Evolutionary conservation across 2,888 invertebrate species (phyloP).

Genomic region (Itoplectis maculator): DNA sequence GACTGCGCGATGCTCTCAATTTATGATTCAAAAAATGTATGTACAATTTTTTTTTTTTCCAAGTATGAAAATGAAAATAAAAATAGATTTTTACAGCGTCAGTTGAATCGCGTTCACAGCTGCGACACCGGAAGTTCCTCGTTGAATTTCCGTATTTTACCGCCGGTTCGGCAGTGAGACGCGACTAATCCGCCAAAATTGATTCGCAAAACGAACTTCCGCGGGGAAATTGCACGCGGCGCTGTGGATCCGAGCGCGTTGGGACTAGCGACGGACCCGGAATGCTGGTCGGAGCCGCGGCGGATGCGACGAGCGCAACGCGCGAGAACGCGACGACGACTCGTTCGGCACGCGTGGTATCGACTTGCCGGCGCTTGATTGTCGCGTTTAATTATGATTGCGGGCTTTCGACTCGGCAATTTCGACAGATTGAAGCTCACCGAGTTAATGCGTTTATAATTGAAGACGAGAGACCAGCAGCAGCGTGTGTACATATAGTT

Average conservation of each 20-base stretch:
- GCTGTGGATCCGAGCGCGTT: neutral
- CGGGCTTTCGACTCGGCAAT: constrained; percentile 53
- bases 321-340: constrained; percentile 40
- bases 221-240: neutral
- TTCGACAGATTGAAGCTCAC: constrained; percentile 48
- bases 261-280: neutral
- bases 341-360: constrained; percentile 8
- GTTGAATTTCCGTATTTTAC: neutral
- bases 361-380: constrained; percentile 47
- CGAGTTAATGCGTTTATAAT: constrained; percentile 63
- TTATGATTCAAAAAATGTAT: too few relatives aligned
- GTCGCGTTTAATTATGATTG: constrained; percentile 61
- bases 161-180: neutral
- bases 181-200: neutral
- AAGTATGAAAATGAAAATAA: too few relatives aligned
- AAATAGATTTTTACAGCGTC: too few relatives aligned
- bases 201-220: neutral
- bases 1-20: too few relatives aligned
- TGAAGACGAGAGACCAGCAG: constrained; percentile 33
- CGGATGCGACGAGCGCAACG: neutral
- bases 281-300: neutral
- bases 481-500: neutral
- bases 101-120: neutral
- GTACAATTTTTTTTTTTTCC: too few relatives aligned
- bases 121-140: neutral